These are phyloP conservation scores for Diarsia rubi DNA, from an alignment of 2,888 invertebrate genomes.

Conservation along the genomic window DNA sequence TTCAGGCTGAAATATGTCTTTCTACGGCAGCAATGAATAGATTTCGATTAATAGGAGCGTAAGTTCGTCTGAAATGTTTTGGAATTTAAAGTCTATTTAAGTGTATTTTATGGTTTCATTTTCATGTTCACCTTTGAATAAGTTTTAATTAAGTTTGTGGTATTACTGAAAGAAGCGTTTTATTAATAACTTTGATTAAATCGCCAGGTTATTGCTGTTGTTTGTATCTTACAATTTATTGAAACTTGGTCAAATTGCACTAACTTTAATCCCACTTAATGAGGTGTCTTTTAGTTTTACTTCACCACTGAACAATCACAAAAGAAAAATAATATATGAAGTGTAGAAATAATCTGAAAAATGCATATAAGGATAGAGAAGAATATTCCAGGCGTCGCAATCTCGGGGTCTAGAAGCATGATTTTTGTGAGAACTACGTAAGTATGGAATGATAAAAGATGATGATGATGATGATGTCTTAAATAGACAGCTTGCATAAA, in stretches of 20 bases:
- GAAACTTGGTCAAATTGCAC: not conserved
- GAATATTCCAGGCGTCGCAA: not conserved
- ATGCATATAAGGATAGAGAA: not conserved
- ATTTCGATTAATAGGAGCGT: not conserved
- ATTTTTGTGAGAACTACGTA: not conserved
- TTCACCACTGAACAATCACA: not conserved
- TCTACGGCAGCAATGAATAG: not conserved
- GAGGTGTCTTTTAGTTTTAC: not conserved
- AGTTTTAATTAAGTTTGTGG: not conserved
- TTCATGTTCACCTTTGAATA: not conserved
- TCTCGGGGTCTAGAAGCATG: not conserved
- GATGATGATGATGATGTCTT: too few species aligned
- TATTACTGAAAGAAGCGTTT: constrained; percentile 6
- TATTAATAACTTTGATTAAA: not conserved
- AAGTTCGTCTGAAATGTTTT: not conserved
- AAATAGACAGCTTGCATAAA: not conserved
- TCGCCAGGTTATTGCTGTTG: not conserved
- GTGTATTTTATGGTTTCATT: not conserved
- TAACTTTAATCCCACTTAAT: not conserved
- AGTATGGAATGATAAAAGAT: not conserved
- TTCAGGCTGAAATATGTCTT: not conserved
- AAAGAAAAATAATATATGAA: not conserved
- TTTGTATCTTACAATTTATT: not conserved
- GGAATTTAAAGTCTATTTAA: not conserved
- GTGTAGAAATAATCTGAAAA: not conserved